Conservation (phyloP, 2,888 invertebrate species). For the Diplazon laetatorius region DNA sequence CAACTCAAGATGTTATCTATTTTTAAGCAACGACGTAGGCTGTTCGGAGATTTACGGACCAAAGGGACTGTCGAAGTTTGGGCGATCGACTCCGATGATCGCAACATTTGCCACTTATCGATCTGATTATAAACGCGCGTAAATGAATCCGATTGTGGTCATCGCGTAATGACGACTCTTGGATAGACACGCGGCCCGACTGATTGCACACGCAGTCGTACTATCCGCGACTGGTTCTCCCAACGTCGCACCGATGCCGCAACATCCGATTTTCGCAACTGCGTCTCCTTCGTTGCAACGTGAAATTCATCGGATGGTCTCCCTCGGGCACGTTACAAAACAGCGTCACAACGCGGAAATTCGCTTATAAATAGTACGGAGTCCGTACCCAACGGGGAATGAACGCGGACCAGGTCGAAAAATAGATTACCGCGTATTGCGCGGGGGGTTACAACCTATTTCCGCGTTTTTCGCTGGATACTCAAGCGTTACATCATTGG, state of each 20-base stretch:
- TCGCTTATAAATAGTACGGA: constrained; percentile 75
- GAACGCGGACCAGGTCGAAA: constrained; percentile 56
- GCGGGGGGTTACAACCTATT: constrained; percentile 34
- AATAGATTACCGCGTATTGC: constrained; percentile 53
- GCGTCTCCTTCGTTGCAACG: constrained; percentile 21
- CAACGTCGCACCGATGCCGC: constrained; percentile 6
- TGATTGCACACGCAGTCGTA: constrained; percentile 5
- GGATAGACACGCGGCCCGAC: constrained; percentile 10
- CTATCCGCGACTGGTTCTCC: constrained; percentile 10
- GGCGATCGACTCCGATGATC: constrained; percentile 13
- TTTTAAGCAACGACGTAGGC: constrained; percentile 51
- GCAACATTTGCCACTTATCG: constrained; percentile 24
- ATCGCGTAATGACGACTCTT: not conserved
- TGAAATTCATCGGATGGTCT: not conserved
- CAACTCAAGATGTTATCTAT: constrained; percentile 58
- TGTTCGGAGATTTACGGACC: constrained; percentile 34
- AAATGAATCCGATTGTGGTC: not conserved
- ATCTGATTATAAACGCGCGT: constrained; percentile 24
- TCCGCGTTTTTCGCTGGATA: constrained; percentile 17
- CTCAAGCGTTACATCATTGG: too few species aligned
- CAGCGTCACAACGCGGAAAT: constrained; percentile 71
- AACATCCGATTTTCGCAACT: constrained; percentile 26
- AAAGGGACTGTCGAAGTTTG: constrained; percentile 48
- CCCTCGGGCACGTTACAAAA: constrained; percentile 40
- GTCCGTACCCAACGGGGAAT: constrained; percentile 47